phyloP scores from a whole-genome alignment of 2,113 vertebrate species.

The Seriola quinqueradiata region DNA sequence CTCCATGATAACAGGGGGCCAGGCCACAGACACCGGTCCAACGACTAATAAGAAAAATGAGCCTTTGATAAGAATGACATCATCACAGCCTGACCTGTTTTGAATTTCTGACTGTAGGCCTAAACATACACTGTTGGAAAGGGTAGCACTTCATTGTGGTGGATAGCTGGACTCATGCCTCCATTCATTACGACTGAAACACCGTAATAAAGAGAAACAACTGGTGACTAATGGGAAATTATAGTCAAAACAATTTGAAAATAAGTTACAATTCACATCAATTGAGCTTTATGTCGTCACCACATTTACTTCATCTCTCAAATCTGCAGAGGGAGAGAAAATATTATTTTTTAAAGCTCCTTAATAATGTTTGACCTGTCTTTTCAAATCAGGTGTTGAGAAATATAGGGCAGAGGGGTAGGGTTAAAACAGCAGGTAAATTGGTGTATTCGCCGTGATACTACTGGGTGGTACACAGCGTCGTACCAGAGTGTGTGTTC shows the following conservation, averaged over 20 bases:
- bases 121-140: slow-evolving; percentile 47
- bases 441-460: slow-evolving; percentile 9
- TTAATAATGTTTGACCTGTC: slow-evolving; percentile 38
- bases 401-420: slow-evolving; percentile 14
- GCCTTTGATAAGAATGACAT: slow-evolving; percentile 68
- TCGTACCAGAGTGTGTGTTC: slow-evolving; percentile 49
- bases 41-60: slow-evolving; percentile 62
- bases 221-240: slow-evolving; percentile 45
- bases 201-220: slow-evolving; percentile 37
- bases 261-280: slow-evolving; percentile 47
- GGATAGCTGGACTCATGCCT: slow-evolving; percentile 30
- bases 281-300: slow-evolving; percentile 56
- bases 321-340: slow-evolving; percentile 30
- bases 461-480: slow-evolving; percentile 58
- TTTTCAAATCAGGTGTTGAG: slow-evolving; percentile 49
- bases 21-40: slow-evolving; percentile 38
- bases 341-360: slow-evolving; percentile 38
- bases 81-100: slow-evolving; percentile 66
- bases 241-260: slow-evolving; percentile 46
- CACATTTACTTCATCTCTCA: slow-evolving; percentile 36
- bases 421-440: slow-evolving; percentile 49
- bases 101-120: slow-evolving; percentile 56
- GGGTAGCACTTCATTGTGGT: slow-evolving; percentile 54
- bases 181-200: slow-evolving; percentile 31
- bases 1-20: slow-evolving; percentile 39